Conservation (phyloP, 2,888 invertebrate genomes). For the Cryptocheilus praepositus region DNA sequence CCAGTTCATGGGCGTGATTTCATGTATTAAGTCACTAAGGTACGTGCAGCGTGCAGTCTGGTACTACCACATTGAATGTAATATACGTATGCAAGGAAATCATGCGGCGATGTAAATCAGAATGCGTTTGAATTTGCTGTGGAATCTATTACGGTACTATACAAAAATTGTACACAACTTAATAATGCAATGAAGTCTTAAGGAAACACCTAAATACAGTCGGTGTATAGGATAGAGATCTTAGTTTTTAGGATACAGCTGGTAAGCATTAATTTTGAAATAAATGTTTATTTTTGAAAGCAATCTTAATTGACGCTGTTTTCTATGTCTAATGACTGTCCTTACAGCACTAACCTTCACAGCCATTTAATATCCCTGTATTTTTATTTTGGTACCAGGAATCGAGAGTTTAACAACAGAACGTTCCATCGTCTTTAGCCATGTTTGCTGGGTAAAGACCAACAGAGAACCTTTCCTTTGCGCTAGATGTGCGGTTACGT, state of each 20-base stretch:
- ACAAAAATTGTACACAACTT: slow-evolving; percentile 58
- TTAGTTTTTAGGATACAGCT: slow-evolving; percentile 71
- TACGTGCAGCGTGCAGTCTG: slow-evolving; percentile 28
- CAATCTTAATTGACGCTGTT: slow-evolving; percentile 58
- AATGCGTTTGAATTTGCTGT: slow-evolving; percentile 50
- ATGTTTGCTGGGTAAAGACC: too few relatives aligned
- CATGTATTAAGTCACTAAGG: slow-evolving; percentile 36
- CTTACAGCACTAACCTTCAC: too few relatives aligned
- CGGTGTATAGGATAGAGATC: slow-evolving; percentile 68
- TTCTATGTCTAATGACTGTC: slow-evolving; percentile 11
- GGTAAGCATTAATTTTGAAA: slow-evolving; percentile 74
- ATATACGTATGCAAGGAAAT: slow-evolving; percentile 61
- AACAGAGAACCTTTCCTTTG: too few relatives aligned
- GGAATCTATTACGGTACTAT: slow-evolving; percentile 60
- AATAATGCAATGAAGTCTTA: slow-evolving; percentile 59
- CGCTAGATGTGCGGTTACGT: too few relatives aligned
- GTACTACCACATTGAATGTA: slow-evolving; percentile 59
- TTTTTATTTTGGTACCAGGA: too few relatives aligned
- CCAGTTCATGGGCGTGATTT: slow-evolving; percentile 49
- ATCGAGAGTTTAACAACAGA: too few relatives aligned
- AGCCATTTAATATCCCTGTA: too few relatives aligned
- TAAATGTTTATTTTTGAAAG: slow-evolving; percentile 74
- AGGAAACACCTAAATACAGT: slow-evolving; percentile 64
- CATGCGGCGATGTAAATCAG: slow-evolving; percentile 63
- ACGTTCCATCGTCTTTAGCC: too few relatives aligned